Conservation (phyloP, 2,797 vertebrate genomes). For the Paratrypauchen microcephalus region DNA sequence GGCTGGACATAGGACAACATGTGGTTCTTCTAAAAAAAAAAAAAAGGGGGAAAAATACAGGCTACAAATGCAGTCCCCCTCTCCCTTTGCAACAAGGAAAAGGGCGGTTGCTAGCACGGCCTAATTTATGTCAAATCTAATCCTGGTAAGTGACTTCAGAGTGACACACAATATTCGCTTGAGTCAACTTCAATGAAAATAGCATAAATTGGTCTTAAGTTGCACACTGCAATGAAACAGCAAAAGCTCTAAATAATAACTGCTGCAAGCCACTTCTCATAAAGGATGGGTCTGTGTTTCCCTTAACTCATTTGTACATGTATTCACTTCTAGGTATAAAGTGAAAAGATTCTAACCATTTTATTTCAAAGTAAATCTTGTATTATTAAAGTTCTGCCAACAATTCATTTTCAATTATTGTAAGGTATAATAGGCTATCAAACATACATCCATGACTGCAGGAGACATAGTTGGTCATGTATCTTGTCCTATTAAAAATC, state of each 20-base stretch:
- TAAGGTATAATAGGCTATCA: too few relatives aligned
- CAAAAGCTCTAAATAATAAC: not conserved
- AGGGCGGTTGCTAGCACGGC: conserved; percentile 2
- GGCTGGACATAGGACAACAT: conserved; percentile 42
- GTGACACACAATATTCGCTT: conserved; percentile 16
- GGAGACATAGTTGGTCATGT: too few relatives aligned
- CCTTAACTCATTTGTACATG: too few relatives aligned
- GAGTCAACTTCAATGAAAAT: conserved; percentile 10
- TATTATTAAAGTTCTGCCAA: too few relatives aligned
- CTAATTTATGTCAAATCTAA: conserved; percentile 26
- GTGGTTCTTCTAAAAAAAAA: conserved; percentile 14
- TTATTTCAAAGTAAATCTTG: too few relatives aligned
- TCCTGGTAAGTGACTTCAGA: conserved; percentile 9
- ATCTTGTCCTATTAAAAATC: too few relatives aligned
- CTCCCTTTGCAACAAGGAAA: conserved; percentile 10
- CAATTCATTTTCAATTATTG: too few relatives aligned
- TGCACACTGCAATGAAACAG: not conserved
- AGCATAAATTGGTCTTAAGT: not conserved
- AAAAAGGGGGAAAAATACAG: conserved; percentile 8
- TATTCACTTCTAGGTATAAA: too few relatives aligned
- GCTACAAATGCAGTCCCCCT: conserved; percentile 1
- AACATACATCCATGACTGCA: too few relatives aligned
- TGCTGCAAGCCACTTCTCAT: too few relatives aligned
- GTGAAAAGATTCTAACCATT: too few relatives aligned
- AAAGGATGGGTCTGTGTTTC: too few relatives aligned